Evolutionary conservation across 92 coral and sea anemone genomes (phyloP).

Genomic region (Desmophyllum pertusum): DNA sequence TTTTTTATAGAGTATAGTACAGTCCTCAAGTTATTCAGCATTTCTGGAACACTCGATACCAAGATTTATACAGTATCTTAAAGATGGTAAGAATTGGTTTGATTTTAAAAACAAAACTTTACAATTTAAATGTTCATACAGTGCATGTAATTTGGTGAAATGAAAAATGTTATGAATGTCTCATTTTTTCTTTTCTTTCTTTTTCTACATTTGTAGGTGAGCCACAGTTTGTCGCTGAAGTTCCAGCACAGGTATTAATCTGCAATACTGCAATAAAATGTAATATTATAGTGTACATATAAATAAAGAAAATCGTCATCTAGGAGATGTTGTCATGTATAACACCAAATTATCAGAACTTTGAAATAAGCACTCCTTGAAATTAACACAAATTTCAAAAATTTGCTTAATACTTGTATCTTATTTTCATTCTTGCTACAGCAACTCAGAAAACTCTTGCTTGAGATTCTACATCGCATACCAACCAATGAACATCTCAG

Average conservation of each 20-base stretch:
- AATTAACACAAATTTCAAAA: no score
- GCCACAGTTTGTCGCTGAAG: constrained; percentile 96
- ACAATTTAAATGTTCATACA: no score
- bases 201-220: constrained; percentile 74
- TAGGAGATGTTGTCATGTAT: no score
- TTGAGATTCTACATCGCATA: constrained; percentile 96
- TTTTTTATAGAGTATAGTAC: constrained; percentile 74
- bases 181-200: background rate
- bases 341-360: no score
- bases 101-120: background rate
- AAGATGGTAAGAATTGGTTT: constrained; percentile 68
- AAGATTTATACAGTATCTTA: constrained; percentile 89
- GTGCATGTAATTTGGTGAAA: background rate
- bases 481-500: constrained; percentile 97
- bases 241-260: constrained; percentile 82
- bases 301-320: background rate
- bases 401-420: no score
- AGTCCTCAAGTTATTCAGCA: constrained; percentile 86
- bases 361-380: background rate
- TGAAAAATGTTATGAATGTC: background rate
- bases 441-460: constrained; percentile 94
- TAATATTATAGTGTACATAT: no score
- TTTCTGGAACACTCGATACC: constrained; percentile 98
- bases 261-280: no score
- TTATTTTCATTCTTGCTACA: constrained; percentile 24